Conservation (phyloP, 2,113 vertebrate genomes). For the Todiramphus saurophagus region DNA sequence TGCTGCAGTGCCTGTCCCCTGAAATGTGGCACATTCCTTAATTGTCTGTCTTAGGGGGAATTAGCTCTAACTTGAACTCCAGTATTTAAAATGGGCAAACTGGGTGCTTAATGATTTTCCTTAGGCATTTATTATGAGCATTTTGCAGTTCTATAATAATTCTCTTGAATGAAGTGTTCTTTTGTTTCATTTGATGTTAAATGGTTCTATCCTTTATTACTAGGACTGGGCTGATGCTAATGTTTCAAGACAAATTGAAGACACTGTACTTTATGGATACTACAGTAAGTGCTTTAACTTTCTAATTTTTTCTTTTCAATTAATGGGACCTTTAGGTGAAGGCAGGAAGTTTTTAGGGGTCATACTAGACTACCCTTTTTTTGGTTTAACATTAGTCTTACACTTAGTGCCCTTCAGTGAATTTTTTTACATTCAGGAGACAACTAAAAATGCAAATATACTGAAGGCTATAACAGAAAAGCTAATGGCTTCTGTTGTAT, state of each 20-base stretch:
- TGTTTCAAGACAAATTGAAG: constrained; percentile 90
- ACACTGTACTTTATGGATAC: constrained; percentile 92
- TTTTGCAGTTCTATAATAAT: not conserved
- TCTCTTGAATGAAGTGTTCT: not conserved
- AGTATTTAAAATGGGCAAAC: not conserved
- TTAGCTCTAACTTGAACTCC: not conserved
- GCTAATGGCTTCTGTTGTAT: not conserved
- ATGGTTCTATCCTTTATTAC: not conserved
- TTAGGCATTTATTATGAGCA: not conserved
- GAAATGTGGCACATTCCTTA: not conserved
- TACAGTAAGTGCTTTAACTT: constrained; percentile 86
- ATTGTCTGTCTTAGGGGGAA: not conserved
- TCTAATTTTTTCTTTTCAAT: not conserved
- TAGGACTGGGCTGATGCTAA: constrained; percentile 92
- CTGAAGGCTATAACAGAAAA: not conserved
- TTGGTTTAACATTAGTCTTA: not conserved
- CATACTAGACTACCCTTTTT: not conserved
- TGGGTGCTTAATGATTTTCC: not conserved
- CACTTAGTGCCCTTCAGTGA: not conserved
- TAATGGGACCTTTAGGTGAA: not conserved
- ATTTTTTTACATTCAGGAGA: not conserved
- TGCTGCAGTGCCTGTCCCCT: not conserved
- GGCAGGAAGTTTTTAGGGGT: not conserved
- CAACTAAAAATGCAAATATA: not conserved
- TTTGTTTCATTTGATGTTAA: not conserved